A percentile compares a stretch with the other conserved stretches of the same genome.
Evolutionary conservation across 2,797 vertebrate genomes (phyloP).

Genomic region (Chaetophractus vellerosus): DNA sequence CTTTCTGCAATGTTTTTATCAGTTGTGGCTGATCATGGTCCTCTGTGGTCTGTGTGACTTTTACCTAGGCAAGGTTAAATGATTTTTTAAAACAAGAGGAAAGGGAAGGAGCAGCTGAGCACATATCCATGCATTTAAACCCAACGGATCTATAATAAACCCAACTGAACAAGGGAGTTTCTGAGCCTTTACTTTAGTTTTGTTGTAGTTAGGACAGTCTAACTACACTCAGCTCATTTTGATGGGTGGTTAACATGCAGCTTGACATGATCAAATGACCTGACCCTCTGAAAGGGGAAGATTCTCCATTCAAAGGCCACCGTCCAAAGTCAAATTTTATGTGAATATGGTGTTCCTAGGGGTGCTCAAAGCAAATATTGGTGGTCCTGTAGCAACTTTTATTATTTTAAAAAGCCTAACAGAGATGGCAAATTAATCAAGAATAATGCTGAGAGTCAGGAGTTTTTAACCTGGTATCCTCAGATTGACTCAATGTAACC

Average conservation of each 20-base stretch:
- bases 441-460: neutral
- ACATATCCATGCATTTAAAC: neutral
- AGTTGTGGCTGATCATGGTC: conserved; percentile 92
- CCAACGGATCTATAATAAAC: neutral
- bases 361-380: conserved; percentile 8
- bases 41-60: conserved; percentile 95
- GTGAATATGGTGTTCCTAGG: neutral
- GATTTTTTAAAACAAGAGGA: conserved; percentile 9
- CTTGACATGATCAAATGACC: neutral
- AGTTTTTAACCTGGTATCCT: neutral
- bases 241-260: neutral
- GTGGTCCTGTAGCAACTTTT: neutral
- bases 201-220: neutral
- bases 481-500: neutral
- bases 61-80: conserved; percentile 90
- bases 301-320: neutral
- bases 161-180: neutral
- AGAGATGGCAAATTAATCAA: neutral
- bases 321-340: neutral
- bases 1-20: conserved; percentile 95
- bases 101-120: conserved; percentile 1
- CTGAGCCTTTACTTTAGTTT: neutral
- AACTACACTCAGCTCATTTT: neutral
- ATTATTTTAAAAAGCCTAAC: neutral
- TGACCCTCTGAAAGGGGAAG: neutral